Evolutionary conservation across 2,888 invertebrate species (phyloP).

Genomic region (Caenorhabditis japonica): DNA sequence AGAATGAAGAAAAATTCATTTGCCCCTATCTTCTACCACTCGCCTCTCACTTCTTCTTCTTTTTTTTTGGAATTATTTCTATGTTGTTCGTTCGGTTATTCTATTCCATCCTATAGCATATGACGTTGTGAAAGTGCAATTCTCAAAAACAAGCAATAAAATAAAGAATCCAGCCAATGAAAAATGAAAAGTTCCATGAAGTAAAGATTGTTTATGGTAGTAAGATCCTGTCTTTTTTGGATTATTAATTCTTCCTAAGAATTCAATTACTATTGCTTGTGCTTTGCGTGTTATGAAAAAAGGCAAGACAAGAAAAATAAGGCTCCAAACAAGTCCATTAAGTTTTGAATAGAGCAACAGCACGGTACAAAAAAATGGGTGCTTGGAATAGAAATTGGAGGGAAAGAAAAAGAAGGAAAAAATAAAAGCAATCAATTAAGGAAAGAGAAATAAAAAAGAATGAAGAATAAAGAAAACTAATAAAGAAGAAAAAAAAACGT

Average conservation of each 20-base stretch:
- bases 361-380: neutral
- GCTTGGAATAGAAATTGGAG: conserved; percentile 19
- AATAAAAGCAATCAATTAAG: neutral
- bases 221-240: neutral
- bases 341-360: conserved; percentile 6
- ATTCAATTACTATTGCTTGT: conserved; percentile 23
- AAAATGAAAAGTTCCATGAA: neutral
- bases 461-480: neutral
- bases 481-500: conserved; percentile 7
- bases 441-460: conserved; percentile 1
- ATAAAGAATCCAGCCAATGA: neutral
- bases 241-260: conserved; percentile 19
- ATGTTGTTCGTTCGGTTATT: neutral
- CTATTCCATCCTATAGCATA: too few species aligned
- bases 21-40: neutral
- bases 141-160: too few species aligned
- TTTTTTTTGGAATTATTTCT: neutral
- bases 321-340: conserved; percentile 27
- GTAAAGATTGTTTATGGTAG: conserved; percentile 8
- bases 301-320: conserved; percentile 17
- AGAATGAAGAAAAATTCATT: too few species aligned
- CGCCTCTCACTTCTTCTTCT: neutral
- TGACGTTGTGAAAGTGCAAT: too few species aligned
- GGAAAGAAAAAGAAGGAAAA: conserved; percentile 15
- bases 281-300: neutral